Evolutionary conservation across 2,888 invertebrate genomes (phyloP), one percentile per base, ranked within the genome.

Genomic region (Cryptocephalus primarius): DNA sequence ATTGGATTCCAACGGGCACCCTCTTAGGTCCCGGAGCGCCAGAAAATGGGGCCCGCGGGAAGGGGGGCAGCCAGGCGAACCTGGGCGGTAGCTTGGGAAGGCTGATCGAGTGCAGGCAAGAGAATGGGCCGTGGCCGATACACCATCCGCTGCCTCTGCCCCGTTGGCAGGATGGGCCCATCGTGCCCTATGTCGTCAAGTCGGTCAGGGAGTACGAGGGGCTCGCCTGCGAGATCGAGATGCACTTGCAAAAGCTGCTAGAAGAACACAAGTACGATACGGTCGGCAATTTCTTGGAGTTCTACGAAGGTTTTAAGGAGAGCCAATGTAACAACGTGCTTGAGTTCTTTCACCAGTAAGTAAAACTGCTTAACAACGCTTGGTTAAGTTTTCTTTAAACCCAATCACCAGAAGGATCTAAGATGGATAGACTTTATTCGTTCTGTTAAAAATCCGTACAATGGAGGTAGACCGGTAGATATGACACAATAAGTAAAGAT

Each of bases 241-340:
- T 82, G 60, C 77, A 82, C 60, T 79, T 91, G 58, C 88, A 88
- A 66, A 80, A 79, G 47, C 78, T 90, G 65, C 76, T 93, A 64
- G 83, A 84, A 64, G 82, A 84, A 60, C 86, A 90, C 66, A 85
- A 88, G 72, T 93, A 93, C 70, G 88, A 93, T 73, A 91, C 90
- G 44, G 80, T 91, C 55, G 85, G 85, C 70, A 89, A 91, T 71
- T 87, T 91, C 71, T 72, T 89, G 60, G 72, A 75, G 56, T 74
- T 83, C 58, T 77, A 74, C 69, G 82, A 85, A 55, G 72, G 75
- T 50, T 83, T 76, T 70, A 79, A 79, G 61, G 73, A 75, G 51
- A 78, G 79, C 43, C 73, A 75, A 43, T 80, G 82, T 62, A 77
- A 77, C 47, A 76, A 77, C 54, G 71, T 90, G 57, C 77, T 77